phyloP scores from a whole-genome alignment of 2,888 invertebrate genomes.

The Phanerotoma sp. region DNA sequence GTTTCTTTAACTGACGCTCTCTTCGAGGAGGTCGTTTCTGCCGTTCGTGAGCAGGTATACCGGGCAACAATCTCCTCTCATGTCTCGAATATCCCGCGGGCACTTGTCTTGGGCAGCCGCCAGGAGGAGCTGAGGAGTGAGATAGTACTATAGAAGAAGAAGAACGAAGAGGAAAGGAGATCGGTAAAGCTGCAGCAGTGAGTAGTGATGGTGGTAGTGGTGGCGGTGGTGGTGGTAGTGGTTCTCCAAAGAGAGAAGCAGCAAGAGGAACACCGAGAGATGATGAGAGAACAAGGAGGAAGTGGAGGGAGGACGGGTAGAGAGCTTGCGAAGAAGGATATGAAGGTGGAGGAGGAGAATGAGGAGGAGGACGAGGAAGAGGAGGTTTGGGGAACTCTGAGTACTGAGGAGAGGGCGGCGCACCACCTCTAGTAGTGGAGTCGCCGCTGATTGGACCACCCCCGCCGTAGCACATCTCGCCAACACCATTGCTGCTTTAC shows the following conservation, averaged over 20 bases:
- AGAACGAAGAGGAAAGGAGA: constrained; percentile 23
- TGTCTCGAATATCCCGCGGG: constrained; percentile 54
- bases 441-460: constrained; percentile 56
- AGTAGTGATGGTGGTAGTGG: constrained; percentile 27
- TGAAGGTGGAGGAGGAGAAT: constrained; percentile 24
- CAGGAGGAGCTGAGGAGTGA: constrained; percentile 48
- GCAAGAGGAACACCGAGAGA: constrained; percentile 34
- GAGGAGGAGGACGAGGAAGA: constrained; percentile 38
- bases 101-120: constrained; percentile 53
- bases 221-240: constrained; percentile 37
- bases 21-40: constrained; percentile 37
- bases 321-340: no score
- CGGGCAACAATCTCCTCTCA: constrained; percentile 53
- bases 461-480: constrained; percentile 42
- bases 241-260: constrained; percentile 34
- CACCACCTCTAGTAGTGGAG: constrained; percentile 48
- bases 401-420: constrained; percentile 44
- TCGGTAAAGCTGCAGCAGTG: constrained; percentile 39
- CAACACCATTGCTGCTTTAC: constrained; percentile 39
- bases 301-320: constrained; percentile 37
- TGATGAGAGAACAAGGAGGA: constrained; percentile 40
- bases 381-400: constrained; percentile 29
- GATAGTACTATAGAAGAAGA: constrained; percentile 35
- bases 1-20: constrained; percentile 1
- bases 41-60: constrained; percentile 41